Percentiles rank a stretch among this genome's conserved stretches.
phyloP scores from a whole-genome alignment of 2,888 invertebrate species.

The Dioctria rufipes region DNA sequence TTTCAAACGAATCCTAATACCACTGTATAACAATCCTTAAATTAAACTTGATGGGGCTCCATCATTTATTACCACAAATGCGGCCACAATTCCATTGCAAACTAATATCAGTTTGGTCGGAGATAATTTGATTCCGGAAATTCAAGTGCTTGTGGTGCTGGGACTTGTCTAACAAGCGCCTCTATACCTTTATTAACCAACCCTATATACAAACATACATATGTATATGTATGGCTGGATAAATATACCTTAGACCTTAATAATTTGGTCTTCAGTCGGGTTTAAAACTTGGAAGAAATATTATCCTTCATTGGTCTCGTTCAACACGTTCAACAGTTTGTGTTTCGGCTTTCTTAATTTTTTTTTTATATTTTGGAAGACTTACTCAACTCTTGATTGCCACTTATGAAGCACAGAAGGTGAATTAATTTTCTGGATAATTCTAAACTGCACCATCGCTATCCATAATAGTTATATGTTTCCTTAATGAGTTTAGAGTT shows the following conservation, averaged over 20 bases:
- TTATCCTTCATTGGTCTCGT: background rate
- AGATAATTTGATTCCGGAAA: constrained; percentile 12
- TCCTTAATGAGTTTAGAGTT: too few species aligned
- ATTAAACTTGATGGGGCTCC: constrained; percentile 32
- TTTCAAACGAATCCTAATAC: background rate
- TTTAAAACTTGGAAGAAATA: constrained; percentile 22
- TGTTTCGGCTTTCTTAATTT: background rate
- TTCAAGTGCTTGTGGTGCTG: constrained; percentile 9
- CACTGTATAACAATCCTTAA: constrained; percentile 18
- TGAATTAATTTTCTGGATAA: constrained; percentile 37
- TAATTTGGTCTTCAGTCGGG: constrained; percentile 18
- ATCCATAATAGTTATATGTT: too few species aligned
- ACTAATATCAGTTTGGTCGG: background rate
- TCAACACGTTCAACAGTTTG: constrained; percentile 26
- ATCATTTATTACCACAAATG: constrained; percentile 32
- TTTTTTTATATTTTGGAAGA: background rate
- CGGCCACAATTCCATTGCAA: constrained; percentile 26
- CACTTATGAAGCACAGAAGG: constrained; percentile 8
- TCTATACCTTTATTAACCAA: constrained; percentile 28
- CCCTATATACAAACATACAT: background rate
- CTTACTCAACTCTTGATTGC: constrained; percentile 1
- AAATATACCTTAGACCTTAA: background rate
- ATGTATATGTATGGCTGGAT: background rate
- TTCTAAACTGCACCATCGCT: background rate
- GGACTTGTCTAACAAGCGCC: constrained; percentile 3